A percentile compares a stretch with the other conserved stretches of the same genome.
Evolutionary conservation across 1,140 invertebrate species (phyloP).

Genomic region (Belonocnema kinseyi): DNA sequence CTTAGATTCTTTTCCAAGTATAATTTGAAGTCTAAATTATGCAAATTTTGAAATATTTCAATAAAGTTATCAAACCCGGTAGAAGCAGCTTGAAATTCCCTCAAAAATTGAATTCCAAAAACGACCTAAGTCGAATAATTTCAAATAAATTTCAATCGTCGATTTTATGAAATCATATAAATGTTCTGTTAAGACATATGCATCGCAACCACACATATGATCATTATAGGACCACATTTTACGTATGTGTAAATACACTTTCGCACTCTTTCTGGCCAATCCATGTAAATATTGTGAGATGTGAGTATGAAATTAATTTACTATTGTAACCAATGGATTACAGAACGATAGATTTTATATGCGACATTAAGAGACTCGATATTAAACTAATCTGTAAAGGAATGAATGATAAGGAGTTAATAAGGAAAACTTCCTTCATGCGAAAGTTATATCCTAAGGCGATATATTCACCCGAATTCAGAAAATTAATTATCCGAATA

Average conservation of each 20-base stretch:
- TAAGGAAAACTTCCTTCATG: background rate
- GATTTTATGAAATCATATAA: too few species aligned
- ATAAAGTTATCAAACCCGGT: too few species aligned
- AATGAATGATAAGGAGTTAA: background rate
- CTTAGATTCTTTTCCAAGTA: too few species aligned
- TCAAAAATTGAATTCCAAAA: too few species aligned
- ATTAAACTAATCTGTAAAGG: constrained; percentile 12
- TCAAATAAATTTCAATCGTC: too few species aligned
- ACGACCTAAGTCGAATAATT: too few species aligned
- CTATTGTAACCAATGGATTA: constrained; percentile 35
- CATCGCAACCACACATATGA: constrained; percentile 67
- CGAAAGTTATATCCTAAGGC: background rate
- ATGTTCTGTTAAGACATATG: constrained; percentile 41
- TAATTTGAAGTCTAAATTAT: too few species aligned
- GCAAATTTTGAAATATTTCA: too few species aligned
- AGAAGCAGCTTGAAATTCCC: too few species aligned
- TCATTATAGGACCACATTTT: constrained; percentile 66
- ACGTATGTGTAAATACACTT: constrained; percentile 63
- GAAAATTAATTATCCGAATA: background rate
- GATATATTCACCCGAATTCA: too few species aligned
- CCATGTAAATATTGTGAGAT: constrained; percentile 52
- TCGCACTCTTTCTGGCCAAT: constrained; percentile 41
- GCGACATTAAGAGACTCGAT: constrained; percentile 41
- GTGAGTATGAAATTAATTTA: constrained; percentile 41
- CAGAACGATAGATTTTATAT: constrained; percentile 60